Evolutionary conservation across 1,140 invertebrate genomes (phyloP), one percentile per base, ranked within the genome.

Genomic region (Drosophila tropicalis): DNA sequence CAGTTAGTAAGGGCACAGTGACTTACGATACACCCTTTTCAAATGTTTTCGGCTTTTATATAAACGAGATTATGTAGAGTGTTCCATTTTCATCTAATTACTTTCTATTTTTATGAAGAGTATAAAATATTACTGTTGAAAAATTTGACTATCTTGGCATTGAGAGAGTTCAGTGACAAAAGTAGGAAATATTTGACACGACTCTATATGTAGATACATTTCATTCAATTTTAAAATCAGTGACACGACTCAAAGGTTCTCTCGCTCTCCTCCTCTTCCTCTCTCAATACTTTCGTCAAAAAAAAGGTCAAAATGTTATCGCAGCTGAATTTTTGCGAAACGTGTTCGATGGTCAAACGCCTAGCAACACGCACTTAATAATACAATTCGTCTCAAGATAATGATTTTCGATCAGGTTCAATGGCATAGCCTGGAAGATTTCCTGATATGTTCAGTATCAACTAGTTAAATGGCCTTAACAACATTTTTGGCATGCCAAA

Each of bases 381-480:
- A 54, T 47, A 60, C 7, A 10, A 68, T 67, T 67, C n/a, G 61
- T 22, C 29, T 39, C 64, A 67, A 70, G 61, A 77, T 70, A 61
- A 47, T 62, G 82, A 79, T 85, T 79, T 87, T 75, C 17, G 71
- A 70, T 67, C 32, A 66, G 72, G 82, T 86, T 86, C 76, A 86
- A 73, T 73, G 79, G 71, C 82, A 87, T 79, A 82, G 70, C 15
- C 40, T 15, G 17, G 17, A 22, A 22, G 44, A 51, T 51, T 51
- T 51, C 44, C 9, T 51, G 44, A 9, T 51, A 51, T 9, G 10
- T 51, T 51, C 1, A 51, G 44, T 51, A 22, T 51, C n/a, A 51
- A 15, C 39, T 36, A 55, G 15, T 40, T 54, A 62, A 47, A 17
- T 9, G 41, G 15, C 41, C n/a, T 6, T 2, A 25, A 25, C 0